Evolutionary conservation across 1,140 invertebrate species (phyloP), one percentile per base, ranked within the genome.

Genomic region (Trypoxylus dichotomus): DNA sequence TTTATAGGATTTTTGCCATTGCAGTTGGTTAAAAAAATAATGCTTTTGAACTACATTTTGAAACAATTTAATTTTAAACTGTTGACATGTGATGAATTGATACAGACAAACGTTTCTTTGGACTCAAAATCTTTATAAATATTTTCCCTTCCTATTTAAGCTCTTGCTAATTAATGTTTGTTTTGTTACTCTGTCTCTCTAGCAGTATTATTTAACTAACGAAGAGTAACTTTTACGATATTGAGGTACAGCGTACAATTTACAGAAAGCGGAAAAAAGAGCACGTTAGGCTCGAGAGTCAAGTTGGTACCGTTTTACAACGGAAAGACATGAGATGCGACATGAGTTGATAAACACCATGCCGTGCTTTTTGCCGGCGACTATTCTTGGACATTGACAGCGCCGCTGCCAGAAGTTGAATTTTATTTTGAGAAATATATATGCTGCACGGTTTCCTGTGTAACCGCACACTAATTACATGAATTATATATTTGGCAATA

Each of bases 361-460:
- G 29, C 60, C 60, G 77, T 19, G 21, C 24, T 73, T 77, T 79
- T 74, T 42, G 74, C 76, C 43, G 76, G n/a, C 13, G 3, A 68
- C 74, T 79, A 77, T 77, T 79, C 63, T 74, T 75, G 76, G 78
- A 58, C 74, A 63, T 76, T 74, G 72, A 74, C 76, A 43, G 27
- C 60, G 21, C 73, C 41, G 29, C 54, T 58, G 73, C 58, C 60
- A 76, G 78, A 77, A 79, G 43, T 79, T 29, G 72, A 74, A 75
- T 60, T 72, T 77, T 77, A 77, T 77, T 77, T 77, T 72, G 5
- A 32, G 63, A 77, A 41, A 73, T 72, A n/a, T n/a, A n/a, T n/a
- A 63, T 77, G 60, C 24, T 72, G 15, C 58, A 72, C 41, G 15
- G 76, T 71, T 73, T 72, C 68, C 76, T 73, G 32, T 77, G 41